Conservation (phyloP, 2,113 vertebrate genomes). For the Pogona vitticeps region DNA sequence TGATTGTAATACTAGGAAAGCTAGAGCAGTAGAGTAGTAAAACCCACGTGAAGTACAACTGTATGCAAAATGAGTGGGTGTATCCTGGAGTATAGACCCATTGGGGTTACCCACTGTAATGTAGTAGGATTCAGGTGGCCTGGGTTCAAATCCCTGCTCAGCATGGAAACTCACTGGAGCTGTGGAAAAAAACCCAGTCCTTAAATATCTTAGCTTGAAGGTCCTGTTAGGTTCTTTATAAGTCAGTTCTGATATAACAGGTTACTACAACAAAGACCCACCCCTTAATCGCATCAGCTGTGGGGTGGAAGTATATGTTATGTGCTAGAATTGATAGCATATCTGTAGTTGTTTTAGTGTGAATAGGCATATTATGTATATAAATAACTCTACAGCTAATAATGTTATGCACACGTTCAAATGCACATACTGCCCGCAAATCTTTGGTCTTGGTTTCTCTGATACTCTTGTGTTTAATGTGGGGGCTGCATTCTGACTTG, state of each 20-base stretch:
- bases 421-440: neutral
- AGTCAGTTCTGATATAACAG: too few species aligned
- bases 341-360: neutral
- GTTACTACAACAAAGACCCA: too few species aligned
- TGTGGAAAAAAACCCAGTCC: too few species aligned
- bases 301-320: neutral
- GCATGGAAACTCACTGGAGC: too few species aligned
- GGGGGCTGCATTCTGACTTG: slow-evolving; percentile 2
- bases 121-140: too few species aligned
- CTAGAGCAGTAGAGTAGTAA: too few species aligned
- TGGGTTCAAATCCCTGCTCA: too few species aligned
- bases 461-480: neutral
- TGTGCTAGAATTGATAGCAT: neutral
- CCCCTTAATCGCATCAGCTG: too few species aligned
- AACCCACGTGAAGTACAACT: neutral
- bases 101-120: too few species aligned
- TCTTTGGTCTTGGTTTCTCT: neutral
- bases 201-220: too few species aligned
- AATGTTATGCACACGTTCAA: neutral
- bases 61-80: neutral
- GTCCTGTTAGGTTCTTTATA: too few species aligned
- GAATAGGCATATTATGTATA: neutral
- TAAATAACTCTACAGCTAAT: neutral
- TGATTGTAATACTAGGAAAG: too few species aligned
- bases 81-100: neutral